Evolutionary conservation across 1,140 invertebrate genomes (phyloP).

Genomic region (Apocrypta bakeri): DNA sequence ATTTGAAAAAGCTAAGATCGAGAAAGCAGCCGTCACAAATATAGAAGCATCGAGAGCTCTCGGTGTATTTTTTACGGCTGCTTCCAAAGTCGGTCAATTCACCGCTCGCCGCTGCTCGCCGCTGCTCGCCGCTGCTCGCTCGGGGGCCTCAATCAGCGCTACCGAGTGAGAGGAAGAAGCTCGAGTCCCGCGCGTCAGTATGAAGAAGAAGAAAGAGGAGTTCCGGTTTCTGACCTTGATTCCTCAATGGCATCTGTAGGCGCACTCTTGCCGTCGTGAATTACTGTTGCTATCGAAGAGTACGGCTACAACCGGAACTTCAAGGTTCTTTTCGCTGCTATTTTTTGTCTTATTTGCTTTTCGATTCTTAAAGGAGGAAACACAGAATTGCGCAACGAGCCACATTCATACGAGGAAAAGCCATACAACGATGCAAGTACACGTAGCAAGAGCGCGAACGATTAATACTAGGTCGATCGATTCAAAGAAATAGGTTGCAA

Average conservation of each 20-base stretch:
- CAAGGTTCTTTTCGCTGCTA: conserved; percentile 38
- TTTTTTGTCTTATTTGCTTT: background rate
- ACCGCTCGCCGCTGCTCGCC: conserved; percentile 20
- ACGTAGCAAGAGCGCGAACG: too few relatives aligned
- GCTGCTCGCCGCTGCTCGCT: too few relatives aligned
- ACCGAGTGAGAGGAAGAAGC: conserved; percentile 25
- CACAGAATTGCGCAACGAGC: background rate
- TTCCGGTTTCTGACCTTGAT: conserved; percentile 60
- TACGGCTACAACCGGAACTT: conserved; percentile 50
- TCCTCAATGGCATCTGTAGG: conserved; percentile 40
- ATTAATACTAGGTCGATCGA: background rate
- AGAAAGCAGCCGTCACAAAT: background rate
- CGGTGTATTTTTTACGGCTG: conserved; percentile 29
- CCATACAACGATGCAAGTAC: background rate
- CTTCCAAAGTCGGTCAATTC: conserved; percentile 51
- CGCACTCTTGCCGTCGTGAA: conserved; percentile 34
- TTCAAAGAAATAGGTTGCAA: background rate
- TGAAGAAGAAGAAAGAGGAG: conserved; percentile 34
- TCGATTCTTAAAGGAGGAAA: background rate
- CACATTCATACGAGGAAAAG: background rate
- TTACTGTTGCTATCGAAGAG: conserved; percentile 53
- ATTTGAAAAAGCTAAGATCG: background rate
- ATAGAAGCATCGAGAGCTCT: conserved; percentile 1
- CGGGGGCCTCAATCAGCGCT: background rate
- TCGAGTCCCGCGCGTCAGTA: background rate